Conservation (phyloP, 2,113 vertebrate species). For the Orcinus orca region DNA sequence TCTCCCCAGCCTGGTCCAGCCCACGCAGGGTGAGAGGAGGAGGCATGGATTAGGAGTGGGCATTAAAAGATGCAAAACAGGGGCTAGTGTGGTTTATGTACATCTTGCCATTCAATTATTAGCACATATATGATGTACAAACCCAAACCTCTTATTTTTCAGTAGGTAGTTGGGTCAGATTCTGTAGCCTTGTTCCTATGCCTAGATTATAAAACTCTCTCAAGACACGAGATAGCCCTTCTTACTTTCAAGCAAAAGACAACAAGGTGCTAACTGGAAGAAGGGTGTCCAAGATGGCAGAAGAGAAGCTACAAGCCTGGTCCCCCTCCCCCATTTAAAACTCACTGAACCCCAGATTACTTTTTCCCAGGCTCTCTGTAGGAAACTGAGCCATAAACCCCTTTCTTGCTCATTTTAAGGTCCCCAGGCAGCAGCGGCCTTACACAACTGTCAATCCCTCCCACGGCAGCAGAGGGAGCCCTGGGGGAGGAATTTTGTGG, state of each 20-base stretch:
- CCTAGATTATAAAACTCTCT: not conserved
- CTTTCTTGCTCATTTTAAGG: not conserved
- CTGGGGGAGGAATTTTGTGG: not conserved
- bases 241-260: not conserved
- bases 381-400: not conserved
- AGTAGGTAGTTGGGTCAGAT: not conserved
- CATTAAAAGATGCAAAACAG: not conserved
- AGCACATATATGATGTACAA: not conserved
- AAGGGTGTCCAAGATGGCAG: not conserved
- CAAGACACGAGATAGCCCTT: not conserved
- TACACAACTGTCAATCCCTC: not conserved
- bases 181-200: not conserved
- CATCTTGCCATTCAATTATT: not conserved
- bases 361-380: not conserved
- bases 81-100: not conserved
- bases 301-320: not conserved
- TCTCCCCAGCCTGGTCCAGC: not conserved
- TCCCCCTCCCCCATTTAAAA: not conserved
- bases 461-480: constrained; percentile 31
- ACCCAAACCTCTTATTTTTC: not conserved
- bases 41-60: not conserved
- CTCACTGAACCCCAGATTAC: not conserved
- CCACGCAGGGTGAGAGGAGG: not conserved
- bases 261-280: not conserved
- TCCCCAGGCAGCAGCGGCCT: too few relatives aligned